phyloP scores from a whole-genome alignment of 2,113 vertebrate species.

The Saccopteryx leptura region DNA sequence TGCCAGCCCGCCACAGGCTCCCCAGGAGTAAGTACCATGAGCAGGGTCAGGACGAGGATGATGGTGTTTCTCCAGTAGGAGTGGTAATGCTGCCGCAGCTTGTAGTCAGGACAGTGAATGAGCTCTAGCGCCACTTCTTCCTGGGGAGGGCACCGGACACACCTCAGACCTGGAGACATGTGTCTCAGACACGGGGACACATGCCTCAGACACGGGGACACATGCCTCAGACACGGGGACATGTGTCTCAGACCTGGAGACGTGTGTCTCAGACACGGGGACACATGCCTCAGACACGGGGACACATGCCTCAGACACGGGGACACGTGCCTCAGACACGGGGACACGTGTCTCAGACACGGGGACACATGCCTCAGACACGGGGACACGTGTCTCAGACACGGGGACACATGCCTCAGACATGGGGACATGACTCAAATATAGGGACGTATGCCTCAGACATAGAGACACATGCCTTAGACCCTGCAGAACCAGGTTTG shows the following conservation, averaged over 20 bases:
- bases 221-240: too few species aligned
- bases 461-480: too few species aligned
- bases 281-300: too few species aligned
- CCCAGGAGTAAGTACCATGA: conserved; percentile 89
- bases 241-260: too few species aligned
- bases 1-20: fast-evolving
- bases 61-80: conserved; percentile 90
- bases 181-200: not conserved
- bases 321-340: not conserved
- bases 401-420: too few species aligned
- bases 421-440: too few species aligned
- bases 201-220: not conserved
- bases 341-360: too few species aligned
- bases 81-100: conserved; percentile 86
- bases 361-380: too few species aligned
- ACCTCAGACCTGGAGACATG: not conserved
- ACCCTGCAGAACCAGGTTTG: not conserved
- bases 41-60: conserved; percentile 90
- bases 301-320: too few species aligned
- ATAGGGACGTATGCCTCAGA: too few species aligned
- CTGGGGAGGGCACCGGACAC: conserved; percentile 78
- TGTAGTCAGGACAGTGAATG: conserved; percentile 87
- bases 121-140: conserved; percentile 94
- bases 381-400: too few species aligned
- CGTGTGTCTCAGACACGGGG: too few species aligned